phyloP scores from a whole-genome alignment of 2,113 vertebrate genomes.

The Scomber scombrus region DNA sequence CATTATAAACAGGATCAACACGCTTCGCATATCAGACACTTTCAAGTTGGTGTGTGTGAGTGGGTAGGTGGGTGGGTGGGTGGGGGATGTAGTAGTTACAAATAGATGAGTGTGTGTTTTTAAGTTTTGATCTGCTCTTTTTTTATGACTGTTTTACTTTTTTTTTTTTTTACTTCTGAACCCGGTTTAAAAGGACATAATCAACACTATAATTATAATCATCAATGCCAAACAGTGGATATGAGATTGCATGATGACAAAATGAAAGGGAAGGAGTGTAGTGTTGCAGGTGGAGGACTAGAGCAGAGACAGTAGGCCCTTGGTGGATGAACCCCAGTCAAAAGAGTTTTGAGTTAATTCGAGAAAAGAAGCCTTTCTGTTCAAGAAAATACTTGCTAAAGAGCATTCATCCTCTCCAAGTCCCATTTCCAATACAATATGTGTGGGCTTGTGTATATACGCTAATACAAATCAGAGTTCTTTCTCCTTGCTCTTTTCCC shows the following conservation, averaged over 20 bases:
- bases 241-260: background rate
- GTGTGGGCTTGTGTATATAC: slow-evolving; percentile 5
- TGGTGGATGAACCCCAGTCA: too few species aligned
- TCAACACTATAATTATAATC: background rate
- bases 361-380: slow-evolving; percentile 82
- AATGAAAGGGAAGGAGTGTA: slow-evolving; percentile 16
- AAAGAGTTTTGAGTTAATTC: slow-evolving; percentile 7
- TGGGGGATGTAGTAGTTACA: slow-evolving; percentile 39
- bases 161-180: slow-evolving; percentile 17
- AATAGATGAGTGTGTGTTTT: slow-evolving; percentile 60
- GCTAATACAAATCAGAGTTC: background rate
- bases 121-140: slow-evolving; percentile 46
- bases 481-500: slow-evolving; percentile 19
- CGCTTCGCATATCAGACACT: slow-evolving; percentile 67
- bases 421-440: slow-evolving; percentile 64
- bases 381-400: slow-evolving; percentile 87
- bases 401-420: slow-evolving; percentile 62
- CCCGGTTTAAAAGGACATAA: background rate
- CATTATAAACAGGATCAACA: slow-evolving; percentile 79
- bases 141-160: slow-evolving; percentile 31
- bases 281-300: background rate
- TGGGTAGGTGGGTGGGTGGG: slow-evolving; percentile 32
- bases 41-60: slow-evolving; percentile 66
- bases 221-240: background rate
- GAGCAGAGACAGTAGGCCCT: too few species aligned